Base-by-base conservation (phyloP, 2,888 invertebrate species). In the Aradus depressus region DNA sequence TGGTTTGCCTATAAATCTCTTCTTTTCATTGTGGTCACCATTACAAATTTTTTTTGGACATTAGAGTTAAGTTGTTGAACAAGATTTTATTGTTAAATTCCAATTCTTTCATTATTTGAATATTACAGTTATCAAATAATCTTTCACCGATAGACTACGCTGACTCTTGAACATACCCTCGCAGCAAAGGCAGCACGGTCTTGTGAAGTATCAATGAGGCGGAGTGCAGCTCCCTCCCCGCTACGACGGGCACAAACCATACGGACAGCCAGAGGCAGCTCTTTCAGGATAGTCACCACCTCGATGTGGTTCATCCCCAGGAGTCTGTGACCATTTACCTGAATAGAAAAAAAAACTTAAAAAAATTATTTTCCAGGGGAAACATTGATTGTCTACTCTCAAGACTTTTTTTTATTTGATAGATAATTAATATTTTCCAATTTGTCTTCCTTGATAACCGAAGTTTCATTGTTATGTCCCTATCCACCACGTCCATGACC, bases 301-400 rank as follows among this genome's bases (percentile, higher is more conserved):
- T 92, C 92, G 63, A 91, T 76, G 70, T 95, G 93, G 68, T 92
- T 91, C 79, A 92, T 84, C 12, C 97, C 93, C 53, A 90, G 74
- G 45, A 92, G 69, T 52, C 85, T 77, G 64, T 86, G 82, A 0
- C 91, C 90, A 70, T 96, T 95, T 47, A 93, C 92, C 79, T 92
- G 80, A 21, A 50, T 38, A 38, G 16, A 54, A 21, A 50, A 44
- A 19, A 37, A 6, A 14, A 50, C 22, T 28, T 37, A 49, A 50
- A 21, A 47, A 43, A 45, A 52, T 23, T 37, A 12, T 41, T 4
- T 5, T 19, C 12, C 16, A 2, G 16, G 3, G 6, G 16, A 14
- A 3, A 38, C 12, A 38, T 12, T 5, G 12, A 3, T n/a, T n/a
- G n/a, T n/a, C n/a, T n/a, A n/a, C n/a, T n/a, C n/a, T n/a, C n/a